phyloP scores from a whole-genome alignment of 2,888 invertebrate species.

The Ptychoptera contaminata region DNA sequence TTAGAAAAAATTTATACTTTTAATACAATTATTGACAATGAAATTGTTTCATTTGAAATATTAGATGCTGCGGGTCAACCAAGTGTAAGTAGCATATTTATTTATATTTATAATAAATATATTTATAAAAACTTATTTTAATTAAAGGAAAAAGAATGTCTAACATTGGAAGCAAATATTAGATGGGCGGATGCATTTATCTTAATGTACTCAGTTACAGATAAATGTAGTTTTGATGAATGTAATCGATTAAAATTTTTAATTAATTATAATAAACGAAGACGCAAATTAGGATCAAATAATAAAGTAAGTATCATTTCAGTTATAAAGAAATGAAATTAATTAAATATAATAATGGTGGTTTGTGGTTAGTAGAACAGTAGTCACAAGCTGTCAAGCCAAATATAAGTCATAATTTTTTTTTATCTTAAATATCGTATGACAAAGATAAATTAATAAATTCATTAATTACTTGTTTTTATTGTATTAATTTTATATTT shows the following conservation, averaged over 20 bases:
- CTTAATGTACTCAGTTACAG: conserved; percentile 74
- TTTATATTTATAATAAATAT: too few relatives aligned
- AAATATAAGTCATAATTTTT: too few relatives aligned
- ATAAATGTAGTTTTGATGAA: conserved; percentile 78
- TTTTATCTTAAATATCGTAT: too few relatives aligned
- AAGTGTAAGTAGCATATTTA: conserved; percentile 43
- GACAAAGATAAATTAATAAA: too few relatives aligned
- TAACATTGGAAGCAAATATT: conserved; percentile 60
- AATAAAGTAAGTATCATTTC: conserved; percentile 37
- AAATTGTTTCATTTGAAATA: conserved; percentile 62
- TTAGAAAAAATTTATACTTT: conserved; percentile 65
- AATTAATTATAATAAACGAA: conserved; percentile 61
- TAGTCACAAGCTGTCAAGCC: too few relatives aligned
- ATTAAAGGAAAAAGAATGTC: conserved; percentile 47
- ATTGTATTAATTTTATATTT: too few relatives aligned
- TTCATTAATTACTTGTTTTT: too few relatives aligned
- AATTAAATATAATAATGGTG: too few relatives aligned
- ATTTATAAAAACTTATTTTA: conserved; percentile 10
- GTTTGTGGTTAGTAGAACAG: too few relatives aligned
- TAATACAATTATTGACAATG: conserved; percentile 59
- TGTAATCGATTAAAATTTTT: conserved; percentile 68
- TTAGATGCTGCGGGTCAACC: conserved; percentile 59
- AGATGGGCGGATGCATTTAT: conserved; percentile 81
- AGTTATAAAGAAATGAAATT: too few relatives aligned
- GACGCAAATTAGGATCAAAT: conserved; percentile 45